Base-by-base conservation (phyloP, 37 sponge, comb jelly and placozoan species). In the Corticium candelabrum region DNA sequence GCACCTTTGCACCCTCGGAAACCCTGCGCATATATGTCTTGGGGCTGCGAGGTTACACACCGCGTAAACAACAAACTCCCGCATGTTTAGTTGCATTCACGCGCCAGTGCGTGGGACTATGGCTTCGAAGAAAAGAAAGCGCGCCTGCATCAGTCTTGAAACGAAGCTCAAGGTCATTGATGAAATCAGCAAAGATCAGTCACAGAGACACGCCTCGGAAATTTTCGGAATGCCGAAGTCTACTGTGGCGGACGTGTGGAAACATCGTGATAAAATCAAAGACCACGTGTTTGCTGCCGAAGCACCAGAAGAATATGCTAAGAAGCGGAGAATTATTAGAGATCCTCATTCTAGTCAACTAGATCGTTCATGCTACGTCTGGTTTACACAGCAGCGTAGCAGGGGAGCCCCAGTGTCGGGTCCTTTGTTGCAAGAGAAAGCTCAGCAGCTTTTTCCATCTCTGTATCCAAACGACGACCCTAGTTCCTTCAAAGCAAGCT, bases 211-310 rank as follows among this genome's bases (percentile, higher is more conserved):
- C 38, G 77, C 76, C 3, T 37, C 68, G 37, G 83, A 82, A 3
- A 80, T 30, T 56, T 78, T 43, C 34, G 35, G 41, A 15, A 2
- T 41, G 32, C 34, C 83, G 33, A 82, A 78, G 21, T 82, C 83
- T 35, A 82, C 77, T 3, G 68, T 82, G 31, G 77, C 30, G 37
- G 83, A 82, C 56, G 76, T 82, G 15, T 82, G 83, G 83, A 82
- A 78, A 57, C 34, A 67, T 79, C 30, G 77, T 3, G 68, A 82
- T 30, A 81, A 82, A 75, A 82, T 82, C 5, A 2, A 38, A 36
- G 34, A 82, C 15, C 41, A 34, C 32, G 27, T 82, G n/a, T 31
- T 34, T 11, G 37, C 77, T 37, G 38, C 76, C 37, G 77, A 80
- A 34, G 40, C 33, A 38, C 83, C 78, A 32, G 30, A 74, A 29